phyloP scores from a whole-genome alignment of 1,140 invertebrate species.

The Anastatus disparis region DNA sequence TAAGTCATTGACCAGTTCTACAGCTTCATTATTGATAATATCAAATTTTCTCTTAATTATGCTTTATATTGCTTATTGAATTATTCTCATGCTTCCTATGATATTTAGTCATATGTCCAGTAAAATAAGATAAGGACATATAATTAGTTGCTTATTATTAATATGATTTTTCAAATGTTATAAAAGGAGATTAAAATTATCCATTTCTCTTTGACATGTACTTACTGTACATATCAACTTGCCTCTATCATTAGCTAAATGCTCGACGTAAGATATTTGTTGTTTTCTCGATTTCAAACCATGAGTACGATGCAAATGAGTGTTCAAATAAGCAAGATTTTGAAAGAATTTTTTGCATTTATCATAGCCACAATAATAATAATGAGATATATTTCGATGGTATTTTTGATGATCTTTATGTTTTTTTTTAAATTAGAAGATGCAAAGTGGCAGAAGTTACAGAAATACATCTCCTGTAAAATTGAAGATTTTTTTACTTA shows the following conservation, averaged over 20 bases:
- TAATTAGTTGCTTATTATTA: not conserved
- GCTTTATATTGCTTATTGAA: not conserved
- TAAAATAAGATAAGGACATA: constrained; percentile 36
- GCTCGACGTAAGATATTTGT: not conserved
- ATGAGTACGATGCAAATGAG: not conserved
- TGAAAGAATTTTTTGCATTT: constrained; percentile 21
- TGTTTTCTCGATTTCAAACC: not conserved
- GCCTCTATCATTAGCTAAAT: not conserved
- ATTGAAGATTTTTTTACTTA: too few relatives aligned
- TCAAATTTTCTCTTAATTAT: not conserved
- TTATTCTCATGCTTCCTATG: constrained; percentile 22
- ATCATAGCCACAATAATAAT: constrained; percentile 16
- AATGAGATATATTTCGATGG: not conserved
- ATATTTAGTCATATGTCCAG: constrained; percentile 28
- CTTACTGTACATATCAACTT: not conserved
- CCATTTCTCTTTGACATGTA: constrained; percentile 22
- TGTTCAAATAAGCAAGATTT: not conserved
- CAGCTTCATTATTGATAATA: not conserved
- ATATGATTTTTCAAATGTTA: constrained; percentile 7
- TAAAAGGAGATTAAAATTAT: not conserved
- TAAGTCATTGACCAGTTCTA: not conserved
- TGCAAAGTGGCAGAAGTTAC: not conserved
- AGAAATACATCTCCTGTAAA: not conserved
- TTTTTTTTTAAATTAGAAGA: not conserved
- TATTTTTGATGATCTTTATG: constrained; percentile 18